A percentile compares a stretch with the other conserved stretches of the same genome.
phyloP scores from a whole-genome alignment of 92 coral and sea anemone species.

The Phenganax marumi region DNA sequence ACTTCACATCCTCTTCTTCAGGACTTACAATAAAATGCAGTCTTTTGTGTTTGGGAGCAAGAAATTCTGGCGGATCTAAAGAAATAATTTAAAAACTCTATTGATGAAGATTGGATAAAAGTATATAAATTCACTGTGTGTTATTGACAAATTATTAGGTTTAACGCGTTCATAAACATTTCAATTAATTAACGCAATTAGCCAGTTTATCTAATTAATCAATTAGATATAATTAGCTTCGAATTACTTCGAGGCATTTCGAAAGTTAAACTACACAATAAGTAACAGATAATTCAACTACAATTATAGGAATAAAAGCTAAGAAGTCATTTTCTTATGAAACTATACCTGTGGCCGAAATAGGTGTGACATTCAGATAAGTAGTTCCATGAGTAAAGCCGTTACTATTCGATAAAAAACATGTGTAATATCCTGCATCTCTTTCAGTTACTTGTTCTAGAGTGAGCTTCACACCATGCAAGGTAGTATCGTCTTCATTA shows the following conservation, averaged over 20 bases:
- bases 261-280: no score
- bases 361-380: constrained; percentile 13
- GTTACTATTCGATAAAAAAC: constrained; percentile 14
- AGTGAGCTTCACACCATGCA: constrained; percentile 11
- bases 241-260: no score
- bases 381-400: constrained; percentile 17
- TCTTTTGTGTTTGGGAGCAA: constrained; percentile 26
- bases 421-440: constrained; percentile 26
- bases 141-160: no score
- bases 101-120: not conserved
- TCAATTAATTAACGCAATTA: no score
- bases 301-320: no score
- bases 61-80: constrained; percentile 40
- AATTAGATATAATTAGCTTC: no score
- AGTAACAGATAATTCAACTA: no score
- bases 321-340: not conserved
- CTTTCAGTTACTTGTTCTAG: constrained; percentile 2
- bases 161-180: no score
- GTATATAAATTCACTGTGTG: not conserved
- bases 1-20: constrained; percentile 22
- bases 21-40: not conserved
- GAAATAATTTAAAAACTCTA: not conserved
- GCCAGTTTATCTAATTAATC: no score
- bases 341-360: constrained; percentile 24
- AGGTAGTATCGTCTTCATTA: not conserved